phyloP scores from a whole-genome alignment of 2,888 invertebrate species.

The Ormyrus nitidulus region DNA sequence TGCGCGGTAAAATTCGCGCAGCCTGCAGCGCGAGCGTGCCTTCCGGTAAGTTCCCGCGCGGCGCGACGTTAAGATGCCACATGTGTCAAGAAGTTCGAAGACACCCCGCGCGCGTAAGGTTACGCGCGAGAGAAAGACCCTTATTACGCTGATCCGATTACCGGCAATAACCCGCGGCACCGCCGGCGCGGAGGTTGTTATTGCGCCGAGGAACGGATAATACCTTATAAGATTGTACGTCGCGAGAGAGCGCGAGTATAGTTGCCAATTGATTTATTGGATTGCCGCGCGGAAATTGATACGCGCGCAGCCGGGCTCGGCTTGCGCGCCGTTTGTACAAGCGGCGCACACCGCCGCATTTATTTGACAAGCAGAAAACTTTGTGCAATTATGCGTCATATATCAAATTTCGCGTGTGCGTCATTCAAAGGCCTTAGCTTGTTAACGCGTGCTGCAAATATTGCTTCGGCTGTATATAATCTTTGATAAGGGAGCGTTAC shows the following conservation, averaged over 20 bases:
- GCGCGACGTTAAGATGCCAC: constrained; percentile 20
- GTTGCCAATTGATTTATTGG: constrained; percentile 36
- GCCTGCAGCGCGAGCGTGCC: neutral
- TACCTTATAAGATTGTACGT: neutral
- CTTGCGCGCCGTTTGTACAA: no score
- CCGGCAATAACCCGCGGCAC: constrained; percentile 19
- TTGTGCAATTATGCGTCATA: no score
- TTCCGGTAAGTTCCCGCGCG: neutral
- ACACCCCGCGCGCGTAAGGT: constrained; percentile 28
- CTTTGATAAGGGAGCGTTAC: no score
- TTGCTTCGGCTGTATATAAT: no score
- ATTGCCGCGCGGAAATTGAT: neutral
- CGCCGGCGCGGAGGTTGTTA: neutral
- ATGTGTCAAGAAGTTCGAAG: constrained; percentile 43
- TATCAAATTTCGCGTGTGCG: no score
- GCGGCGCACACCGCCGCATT: no score
- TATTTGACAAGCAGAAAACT: no score
- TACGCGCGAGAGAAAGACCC: constrained; percentile 33
- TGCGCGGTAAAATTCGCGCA: constrained; percentile 2
- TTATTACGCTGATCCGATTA: constrained; percentile 53
- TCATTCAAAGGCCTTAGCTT: no score
- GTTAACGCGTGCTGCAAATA: no score
- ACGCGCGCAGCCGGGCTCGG: neutral
- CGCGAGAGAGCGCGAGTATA: neutral
- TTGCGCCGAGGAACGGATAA: no score